Percentiles rank a stretch among this genome's conserved stretches.
These are phyloP conservation scores for Alaudala cheleensis DNA, from an alignment of 2,113 vertebrate species.

Conservation along the genomic window DNA sequence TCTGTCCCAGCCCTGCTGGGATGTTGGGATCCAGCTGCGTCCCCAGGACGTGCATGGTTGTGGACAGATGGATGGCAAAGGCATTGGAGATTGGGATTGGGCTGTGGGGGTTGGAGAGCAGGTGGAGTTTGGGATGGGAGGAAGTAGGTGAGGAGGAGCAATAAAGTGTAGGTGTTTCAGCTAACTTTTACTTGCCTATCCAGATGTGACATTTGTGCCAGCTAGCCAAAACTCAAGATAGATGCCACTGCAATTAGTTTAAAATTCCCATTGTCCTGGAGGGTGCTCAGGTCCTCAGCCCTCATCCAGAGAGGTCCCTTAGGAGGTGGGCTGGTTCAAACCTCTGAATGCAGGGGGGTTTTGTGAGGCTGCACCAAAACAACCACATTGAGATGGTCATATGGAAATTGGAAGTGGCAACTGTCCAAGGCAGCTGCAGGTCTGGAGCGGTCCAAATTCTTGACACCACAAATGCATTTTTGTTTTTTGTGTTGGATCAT, in stretches of 20 bases:
- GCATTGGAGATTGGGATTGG: fast-evolving
- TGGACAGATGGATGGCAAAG: fast-evolving
- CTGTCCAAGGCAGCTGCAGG: neutral
- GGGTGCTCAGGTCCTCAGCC: neutral
- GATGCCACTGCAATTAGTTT: fast-evolving
- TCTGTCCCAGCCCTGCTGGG: fast-evolving
- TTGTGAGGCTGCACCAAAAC: neutral
- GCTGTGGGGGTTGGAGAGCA: neutral
- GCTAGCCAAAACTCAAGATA: neutral
- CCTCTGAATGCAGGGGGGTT: neutral
- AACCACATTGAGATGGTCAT: fast-evolving
- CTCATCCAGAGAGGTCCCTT: neutral
- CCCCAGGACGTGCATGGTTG: fast-evolving
- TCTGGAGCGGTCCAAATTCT: neutral
- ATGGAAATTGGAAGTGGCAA: neutral
- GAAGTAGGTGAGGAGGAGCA: neutral
- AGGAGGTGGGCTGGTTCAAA: neutral
- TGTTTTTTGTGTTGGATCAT: neutral
- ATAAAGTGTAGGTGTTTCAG: neutral
- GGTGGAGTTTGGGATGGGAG: neutral
- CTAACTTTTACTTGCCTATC: neutral
- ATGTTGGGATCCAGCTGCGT: fast-evolving
- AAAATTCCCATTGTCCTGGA: neutral
- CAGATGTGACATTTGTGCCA: neutral
- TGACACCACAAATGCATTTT: fast-evolving